These are phyloP conservation scores for Acrossocheilus fasciatus DNA, from an alignment of 2,797 vertebrate species.

Conservation along the genomic window DNA sequence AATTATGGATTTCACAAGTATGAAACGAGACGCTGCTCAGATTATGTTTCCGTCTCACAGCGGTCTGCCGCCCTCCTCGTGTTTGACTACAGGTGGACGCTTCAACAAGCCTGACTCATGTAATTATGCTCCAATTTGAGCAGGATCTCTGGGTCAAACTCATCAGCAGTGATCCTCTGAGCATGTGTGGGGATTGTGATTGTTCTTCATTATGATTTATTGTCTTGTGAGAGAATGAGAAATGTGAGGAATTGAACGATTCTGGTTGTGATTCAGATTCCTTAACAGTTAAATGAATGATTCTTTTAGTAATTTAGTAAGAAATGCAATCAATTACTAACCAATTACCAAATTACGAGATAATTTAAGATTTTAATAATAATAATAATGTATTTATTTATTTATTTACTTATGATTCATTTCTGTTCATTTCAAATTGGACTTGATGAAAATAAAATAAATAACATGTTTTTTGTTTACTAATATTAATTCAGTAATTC, in stretches of 20 bases:
- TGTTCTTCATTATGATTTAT: neutral
- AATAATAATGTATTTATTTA: no score
- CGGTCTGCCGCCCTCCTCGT: neutral
- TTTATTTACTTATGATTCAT: no score
- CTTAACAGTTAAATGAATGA: neutral
- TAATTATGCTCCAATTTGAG: neutral
- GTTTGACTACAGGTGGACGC: conserved; percentile 18
- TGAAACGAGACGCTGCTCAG: conserved; percentile 16
- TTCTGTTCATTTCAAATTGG: no score
- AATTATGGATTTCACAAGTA: conserved; percentile 51
- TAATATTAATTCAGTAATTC: no score
- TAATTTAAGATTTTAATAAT: neutral
- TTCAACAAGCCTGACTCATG: neutral
- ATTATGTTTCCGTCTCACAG: conserved; percentile 7
- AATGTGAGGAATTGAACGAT: neutral
- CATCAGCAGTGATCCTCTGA: neutral
- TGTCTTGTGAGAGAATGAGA: neutral
- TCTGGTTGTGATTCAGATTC: neutral
- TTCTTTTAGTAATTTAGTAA: neutral
- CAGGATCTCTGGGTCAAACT: neutral
- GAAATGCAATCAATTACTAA: neutral
- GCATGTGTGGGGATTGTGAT: no score
- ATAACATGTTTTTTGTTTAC: no score
- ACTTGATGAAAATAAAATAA: neutral
- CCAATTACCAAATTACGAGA: neutral